A percentile compares a stretch with the other conserved stretches of the same genome.
Conservation (phyloP, 2,888 invertebrate genomes). For the Callosobruchus maculatus region DNA sequence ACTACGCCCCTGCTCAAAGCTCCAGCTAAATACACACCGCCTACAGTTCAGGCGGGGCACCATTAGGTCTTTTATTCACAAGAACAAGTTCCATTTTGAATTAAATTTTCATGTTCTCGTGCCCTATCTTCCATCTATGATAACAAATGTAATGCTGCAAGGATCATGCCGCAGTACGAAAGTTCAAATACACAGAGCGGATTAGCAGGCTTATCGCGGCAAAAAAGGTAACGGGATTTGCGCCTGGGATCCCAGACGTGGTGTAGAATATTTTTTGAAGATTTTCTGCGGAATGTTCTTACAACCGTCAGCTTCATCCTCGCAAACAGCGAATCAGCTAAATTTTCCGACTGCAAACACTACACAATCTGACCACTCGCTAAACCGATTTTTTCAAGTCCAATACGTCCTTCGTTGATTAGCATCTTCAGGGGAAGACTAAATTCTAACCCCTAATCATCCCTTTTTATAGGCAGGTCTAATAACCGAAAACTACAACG, state of each 20-base stretch:
- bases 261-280: not conserved
- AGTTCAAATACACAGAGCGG: not conserved
- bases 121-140: not conserved
- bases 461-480: no score
- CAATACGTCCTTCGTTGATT: no score
- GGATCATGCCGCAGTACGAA: not conserved
- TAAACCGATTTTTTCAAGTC: no score
- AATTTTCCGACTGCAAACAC: no score
- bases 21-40: not conserved
- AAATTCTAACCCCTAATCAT: no score
- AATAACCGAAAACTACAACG: no score
- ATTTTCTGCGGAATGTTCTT: not conserved
- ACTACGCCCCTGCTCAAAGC: not conserved
- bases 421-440: no score
- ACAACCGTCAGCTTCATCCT: not conserved
- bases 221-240: not conserved
- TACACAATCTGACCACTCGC: no score
- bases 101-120: not conserved
- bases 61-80: not conserved
- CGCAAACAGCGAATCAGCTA: no score
- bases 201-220: not conserved
- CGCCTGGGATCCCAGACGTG: not conserved
- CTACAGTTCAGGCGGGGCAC: not conserved
- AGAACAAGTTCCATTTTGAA: not conserved
- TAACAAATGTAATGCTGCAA: not conserved